Evolutionary conservation across 1,140 invertebrate species (phyloP), one percentile per base, ranked within the genome.

Genomic region (Zelostemma sp.): DNA sequence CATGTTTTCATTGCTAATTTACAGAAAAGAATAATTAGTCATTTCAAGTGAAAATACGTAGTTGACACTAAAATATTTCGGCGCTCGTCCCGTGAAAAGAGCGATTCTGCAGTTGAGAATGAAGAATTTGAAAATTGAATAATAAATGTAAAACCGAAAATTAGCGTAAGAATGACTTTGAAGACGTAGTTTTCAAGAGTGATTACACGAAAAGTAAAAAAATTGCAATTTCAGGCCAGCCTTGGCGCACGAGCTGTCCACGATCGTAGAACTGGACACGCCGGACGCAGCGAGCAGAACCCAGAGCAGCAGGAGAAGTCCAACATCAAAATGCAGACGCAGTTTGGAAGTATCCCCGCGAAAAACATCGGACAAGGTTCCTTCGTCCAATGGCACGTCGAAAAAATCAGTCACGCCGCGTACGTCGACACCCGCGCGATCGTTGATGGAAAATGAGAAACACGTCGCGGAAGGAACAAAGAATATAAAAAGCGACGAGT

Each of bases 221-320:
- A 31, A 14, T 25, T 59, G 14, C 1, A 45, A 56, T 74, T 69
- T 35, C 28, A 83, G 80, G 18, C 31, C 64, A 6, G 77, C 81
- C 41, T 68, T 76, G 19, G 71, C 73, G 8, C 90, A 90, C 65
- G 90, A 91, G 74, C 79, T 91, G 12, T 91, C 90, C 6, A 91
- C 90, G 4, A 91, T 91, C 40, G 79, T 88, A 3, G 90, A 91
- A 85, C 85, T 89, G 1, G 89, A 89, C 75, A 89, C 88, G 5
- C 88, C 88, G 2, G 86, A 88, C 33, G 80, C 82, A 3, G 72
- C 31, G 3, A 81, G 72, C 33, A 76, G 73, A 66, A 82, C 76
- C 65, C 75, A 76, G 12, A 17, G 14, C 0, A 77, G 64, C 15
- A 59, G 17, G 4, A 76, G 38, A 69, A 81, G 64, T 38, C 66